A percentile compares a stretch with the other conserved stretches of the same genome.
Evolutionary conservation across 2,888 invertebrate genomes (phyloP).

Genomic region (Drosophila robusta): DNA sequence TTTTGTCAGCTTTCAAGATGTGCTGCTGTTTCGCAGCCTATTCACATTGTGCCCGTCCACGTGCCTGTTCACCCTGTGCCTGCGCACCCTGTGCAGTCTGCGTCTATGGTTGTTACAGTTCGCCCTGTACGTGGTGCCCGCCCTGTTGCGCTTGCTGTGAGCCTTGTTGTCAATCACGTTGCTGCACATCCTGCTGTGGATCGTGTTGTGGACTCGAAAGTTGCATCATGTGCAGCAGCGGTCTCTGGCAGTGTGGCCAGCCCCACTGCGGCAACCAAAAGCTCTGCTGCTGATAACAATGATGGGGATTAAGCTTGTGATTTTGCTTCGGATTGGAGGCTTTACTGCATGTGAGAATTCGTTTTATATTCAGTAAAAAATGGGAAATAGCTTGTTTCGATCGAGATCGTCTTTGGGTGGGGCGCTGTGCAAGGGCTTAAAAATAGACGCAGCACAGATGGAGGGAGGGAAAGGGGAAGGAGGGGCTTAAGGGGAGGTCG

Average conservation of each 20-base stretch:
- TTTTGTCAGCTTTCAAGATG: conserved; percentile 20
- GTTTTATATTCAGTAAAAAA: neutral
- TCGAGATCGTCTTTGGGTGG: conserved; percentile 22
- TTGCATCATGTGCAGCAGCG: conserved; percentile 1
- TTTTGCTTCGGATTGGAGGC: neutral
- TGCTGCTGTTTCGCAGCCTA: neutral
- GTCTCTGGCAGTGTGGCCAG: neutral
- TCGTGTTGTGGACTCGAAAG: conserved; percentile 3
- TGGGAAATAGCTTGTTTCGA: neutral
- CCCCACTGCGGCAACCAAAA: no score
- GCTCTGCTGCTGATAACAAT: no score
- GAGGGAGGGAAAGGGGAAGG: no score
- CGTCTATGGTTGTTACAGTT: neutral
- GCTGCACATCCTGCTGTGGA: conserved; percentile 2
- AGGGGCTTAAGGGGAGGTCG: neutral
- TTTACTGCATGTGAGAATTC: conserved; percentile 10
- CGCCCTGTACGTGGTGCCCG: neutral
- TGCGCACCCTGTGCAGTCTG: neutral
- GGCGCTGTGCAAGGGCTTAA: conserved; percentile 5
- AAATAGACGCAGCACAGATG: conserved; percentile 23
- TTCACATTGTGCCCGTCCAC: neutral
- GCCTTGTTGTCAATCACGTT: neutral
- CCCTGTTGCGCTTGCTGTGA: neutral
- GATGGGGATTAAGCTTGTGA: neutral
- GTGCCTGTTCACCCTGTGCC: neutral